Evolutionary conservation across 2,113 vertebrate genomes (phyloP), one percentile per base, ranked within the genome.

Genomic region (Pelvicachromis taeniatus): DNA sequence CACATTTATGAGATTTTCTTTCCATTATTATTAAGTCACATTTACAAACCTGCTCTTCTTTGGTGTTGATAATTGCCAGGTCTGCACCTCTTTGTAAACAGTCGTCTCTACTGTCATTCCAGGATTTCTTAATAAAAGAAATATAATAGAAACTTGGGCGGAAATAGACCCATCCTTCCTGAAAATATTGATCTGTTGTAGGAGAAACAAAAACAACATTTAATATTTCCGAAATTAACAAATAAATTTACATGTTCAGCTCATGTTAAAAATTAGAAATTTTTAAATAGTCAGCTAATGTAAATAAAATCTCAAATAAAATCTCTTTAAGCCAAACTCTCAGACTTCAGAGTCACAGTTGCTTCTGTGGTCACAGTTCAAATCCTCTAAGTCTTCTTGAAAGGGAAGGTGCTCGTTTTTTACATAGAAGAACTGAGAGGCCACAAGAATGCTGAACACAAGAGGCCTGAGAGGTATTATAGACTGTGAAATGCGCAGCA

Each of bases 1-100:
- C 1, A 3, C 21, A 68, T 61, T 40, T 2, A 4, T 13, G 29
- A 35, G 5, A 38, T 0, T 65, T 63, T 17, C 11, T 40, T 53
- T 13, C 12, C 4, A 48, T 26, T 35, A 29, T 31, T 40, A 63
- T 26, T n/a, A 2, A 0, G 1, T 17, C 12, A 48, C n/a, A 31
- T 10, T 45, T 2, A 14, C 59, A 35, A 17, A 93, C 92, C 90
- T 91, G 88, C 31, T 93, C 89, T 12, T 83, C 85, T 80, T 52
- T 84, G 77, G 50, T 87, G 78, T 90, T 78, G 5, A 92, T 87
- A 16, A 92, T 52, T 4, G 88, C 26, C 58, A 91, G 79, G 68
- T 93, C 89, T 11, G 86, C 82, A 7, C 7, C 75, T 70, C 55
- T 81, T 21, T 68, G 53, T 10, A 6, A 65, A 68, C 92, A 93